phyloP scores from a whole-genome alignment of 1,140 invertebrate genomes.

The Octopus sinensis region DNA sequence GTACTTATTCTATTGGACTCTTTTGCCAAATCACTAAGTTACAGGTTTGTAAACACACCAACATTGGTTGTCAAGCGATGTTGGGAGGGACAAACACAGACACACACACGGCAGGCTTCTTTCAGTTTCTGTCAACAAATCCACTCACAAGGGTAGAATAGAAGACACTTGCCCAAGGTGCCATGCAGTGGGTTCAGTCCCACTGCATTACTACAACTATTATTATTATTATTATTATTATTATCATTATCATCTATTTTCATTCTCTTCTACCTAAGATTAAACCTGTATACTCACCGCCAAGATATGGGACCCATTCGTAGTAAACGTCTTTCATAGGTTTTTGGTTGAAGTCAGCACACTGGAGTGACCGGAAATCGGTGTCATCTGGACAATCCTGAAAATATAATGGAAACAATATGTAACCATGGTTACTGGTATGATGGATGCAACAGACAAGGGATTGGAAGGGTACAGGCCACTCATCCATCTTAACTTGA shows the following conservation, averaged over 20 bases:
- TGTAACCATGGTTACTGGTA: too few species aligned
- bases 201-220: neutral
- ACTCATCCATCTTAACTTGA: too few species aligned
- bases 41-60: too few species aligned
- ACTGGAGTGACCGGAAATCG: neutral
- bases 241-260: neutral
- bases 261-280: neutral
- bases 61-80: too few species aligned
- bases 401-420: too few species aligned
- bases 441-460: too few species aligned
- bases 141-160: neutral
- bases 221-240: neutral
- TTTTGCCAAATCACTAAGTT: too few species aligned
- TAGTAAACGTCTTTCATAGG: neutral
- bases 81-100: too few species aligned
- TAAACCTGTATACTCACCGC: neutral
- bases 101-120: too few species aligned
- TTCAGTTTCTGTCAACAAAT: neutral
- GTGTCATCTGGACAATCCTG: neutral
- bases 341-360: neutral
- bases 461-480: too few species aligned
- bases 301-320: neutral
- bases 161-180: neutral
- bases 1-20: too few species aligned
- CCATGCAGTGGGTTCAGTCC: neutral